A percentile compares a stretch with the other conserved stretches of the same genome.
phyloP scores from a whole-genome alignment of 2,797 vertebrate genomes.

The Pseudotriccus pelzelni region DNA sequence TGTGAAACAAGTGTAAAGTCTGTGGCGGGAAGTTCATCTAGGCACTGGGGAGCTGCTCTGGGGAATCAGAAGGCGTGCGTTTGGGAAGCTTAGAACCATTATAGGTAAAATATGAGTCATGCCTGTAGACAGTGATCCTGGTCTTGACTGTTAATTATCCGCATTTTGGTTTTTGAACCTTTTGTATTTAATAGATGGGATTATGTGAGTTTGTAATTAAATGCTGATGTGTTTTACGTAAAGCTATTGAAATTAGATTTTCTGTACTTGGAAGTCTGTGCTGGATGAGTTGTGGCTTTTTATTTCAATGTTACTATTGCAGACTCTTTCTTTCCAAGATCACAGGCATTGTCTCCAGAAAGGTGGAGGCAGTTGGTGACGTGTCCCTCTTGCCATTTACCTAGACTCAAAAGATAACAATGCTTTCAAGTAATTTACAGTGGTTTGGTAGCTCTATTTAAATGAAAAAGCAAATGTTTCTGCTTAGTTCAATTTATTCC shows the following conservation, averaged over 20 bases:
- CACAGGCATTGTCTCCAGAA: accelerated
- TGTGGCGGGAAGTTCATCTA: not conserved
- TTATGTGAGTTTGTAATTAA: not conserved
- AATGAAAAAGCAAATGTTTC: not conserved
- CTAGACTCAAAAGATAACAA: not conserved
- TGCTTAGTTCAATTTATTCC: not conserved
- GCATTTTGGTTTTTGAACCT: not conserved
- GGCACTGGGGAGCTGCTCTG: not conserved
- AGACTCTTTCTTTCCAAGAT: not conserved
- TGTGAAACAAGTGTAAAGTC: too few species aligned
- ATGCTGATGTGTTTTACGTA: not conserved
- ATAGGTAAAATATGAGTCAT: not conserved
- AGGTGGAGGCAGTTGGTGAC: not conserved
- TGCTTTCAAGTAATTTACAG: not conserved
- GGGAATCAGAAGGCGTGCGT: not conserved
- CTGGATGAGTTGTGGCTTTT: not conserved
- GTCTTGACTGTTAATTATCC: not conserved
- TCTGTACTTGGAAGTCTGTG: not conserved
- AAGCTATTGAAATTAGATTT: not conserved
- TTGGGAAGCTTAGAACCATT: not conserved
- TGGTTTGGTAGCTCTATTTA: not conserved
- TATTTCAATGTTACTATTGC: not conserved
- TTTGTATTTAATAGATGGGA: not conserved
- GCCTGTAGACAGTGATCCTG: not conserved
- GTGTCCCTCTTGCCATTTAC: not conserved